Conservation (phyloP, 2,888 invertebrate species). For the Salticus scenicus region DNA sequence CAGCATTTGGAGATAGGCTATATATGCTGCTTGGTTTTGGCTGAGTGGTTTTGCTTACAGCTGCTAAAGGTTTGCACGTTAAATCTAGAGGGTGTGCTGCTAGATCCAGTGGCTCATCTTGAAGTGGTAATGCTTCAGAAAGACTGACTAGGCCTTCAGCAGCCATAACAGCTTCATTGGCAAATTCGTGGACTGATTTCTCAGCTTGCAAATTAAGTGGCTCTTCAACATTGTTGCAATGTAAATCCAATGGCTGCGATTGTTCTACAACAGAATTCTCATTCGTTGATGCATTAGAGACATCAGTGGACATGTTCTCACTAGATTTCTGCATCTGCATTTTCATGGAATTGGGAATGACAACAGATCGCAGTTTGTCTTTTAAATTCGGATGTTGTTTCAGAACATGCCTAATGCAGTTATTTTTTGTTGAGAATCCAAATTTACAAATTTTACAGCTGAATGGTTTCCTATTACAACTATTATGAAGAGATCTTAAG, state of each 20-base stretch:
- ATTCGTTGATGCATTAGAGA: constrained; percentile 43
- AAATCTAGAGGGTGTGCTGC: constrained; percentile 84
- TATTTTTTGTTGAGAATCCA: constrained; percentile 76
- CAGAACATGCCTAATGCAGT: constrained; percentile 76
- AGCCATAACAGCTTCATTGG: constrained; percentile 70
- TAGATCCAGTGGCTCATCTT: constrained; percentile 72
- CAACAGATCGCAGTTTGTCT: constrained; percentile 69
- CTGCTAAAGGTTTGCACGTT: constrained; percentile 77
- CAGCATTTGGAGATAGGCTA: not conserved
- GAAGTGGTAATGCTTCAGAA: constrained; percentile 59
- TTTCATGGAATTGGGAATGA: constrained; percentile 56
- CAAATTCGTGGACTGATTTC: constrained; percentile 16
- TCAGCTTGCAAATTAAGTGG: constrained; percentile 36
- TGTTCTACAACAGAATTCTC: constrained; percentile 64
- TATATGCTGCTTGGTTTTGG: constrained; percentile 52
- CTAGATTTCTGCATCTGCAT: constrained; percentile 17
- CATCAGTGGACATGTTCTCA: constrained; percentile 19
- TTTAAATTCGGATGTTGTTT: constrained; percentile 75
- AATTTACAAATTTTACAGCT: constrained; percentile 75
- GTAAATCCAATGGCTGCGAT: constrained; percentile 80
- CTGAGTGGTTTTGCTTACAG: constrained; percentile 23
- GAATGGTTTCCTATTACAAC: constrained; percentile 76
- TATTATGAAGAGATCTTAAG: constrained; percentile 75
- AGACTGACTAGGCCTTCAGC: constrained; percentile 66
- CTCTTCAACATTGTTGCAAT: constrained; percentile 30